phyloP scores from a whole-genome alignment of 2,113 vertebrate species.

The Burhinus bistriatus region DNA sequence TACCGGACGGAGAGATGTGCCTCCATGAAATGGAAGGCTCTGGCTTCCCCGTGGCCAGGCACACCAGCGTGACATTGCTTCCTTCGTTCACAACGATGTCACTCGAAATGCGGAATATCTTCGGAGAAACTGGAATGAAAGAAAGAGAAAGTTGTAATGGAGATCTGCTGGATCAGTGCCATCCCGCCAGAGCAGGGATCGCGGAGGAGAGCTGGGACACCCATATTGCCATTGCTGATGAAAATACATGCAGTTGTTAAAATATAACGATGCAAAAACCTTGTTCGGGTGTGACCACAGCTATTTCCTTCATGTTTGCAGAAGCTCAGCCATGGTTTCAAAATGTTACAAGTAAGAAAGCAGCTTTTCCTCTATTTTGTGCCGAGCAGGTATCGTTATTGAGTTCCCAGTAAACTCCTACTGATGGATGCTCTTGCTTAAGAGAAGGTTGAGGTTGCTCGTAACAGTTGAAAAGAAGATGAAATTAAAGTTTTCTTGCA shows the following conservation, averaged over 20 bases:
- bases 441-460: not conserved
- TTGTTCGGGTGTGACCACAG: no score
- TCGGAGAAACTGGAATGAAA: conserved; percentile 88
- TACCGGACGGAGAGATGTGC: conserved; percentile 96
- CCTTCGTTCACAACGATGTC: conserved; percentile 94
- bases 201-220: not conserved
- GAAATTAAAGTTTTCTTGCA: not conserved
- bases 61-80: conserved; percentile 92
- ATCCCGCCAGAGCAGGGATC: not conserved
- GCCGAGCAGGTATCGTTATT: not conserved
- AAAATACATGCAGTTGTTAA: rapidly evolving
- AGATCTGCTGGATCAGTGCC: not conserved
- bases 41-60: conserved; percentile 93
- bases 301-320: not conserved
- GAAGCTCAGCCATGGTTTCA: rapidly evolving
- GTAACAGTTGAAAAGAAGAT: not conserved
- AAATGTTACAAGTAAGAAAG: not conserved
- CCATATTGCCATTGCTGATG: rapidly evolving
- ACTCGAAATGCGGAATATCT: conserved; percentile 92
- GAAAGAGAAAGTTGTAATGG: not conserved
- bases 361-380: not conserved
- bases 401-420: not conserved
- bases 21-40: conserved; percentile 96
- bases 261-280: rapidly evolving
- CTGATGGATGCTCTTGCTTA: not conserved